Conservation (phyloP, 2,113 vertebrate genomes). For the Eidolon helvum region DNA sequence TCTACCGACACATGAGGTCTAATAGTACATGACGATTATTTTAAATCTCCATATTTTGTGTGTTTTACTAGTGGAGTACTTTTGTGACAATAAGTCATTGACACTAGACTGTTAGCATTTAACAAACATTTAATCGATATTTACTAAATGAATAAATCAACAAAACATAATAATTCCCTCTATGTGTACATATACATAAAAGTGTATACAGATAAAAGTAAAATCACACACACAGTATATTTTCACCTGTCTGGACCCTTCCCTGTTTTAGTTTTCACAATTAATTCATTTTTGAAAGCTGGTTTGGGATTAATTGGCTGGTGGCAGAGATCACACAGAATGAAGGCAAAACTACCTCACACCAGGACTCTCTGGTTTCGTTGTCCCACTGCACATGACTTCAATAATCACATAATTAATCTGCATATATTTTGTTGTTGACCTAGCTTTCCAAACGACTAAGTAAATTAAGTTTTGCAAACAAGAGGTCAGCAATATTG, state of each 20-base stretch:
- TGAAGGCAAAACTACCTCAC: not conserved
- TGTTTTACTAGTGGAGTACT: not conserved
- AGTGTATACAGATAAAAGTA: not conserved
- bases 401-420: not conserved
- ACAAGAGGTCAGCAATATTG: not conserved
- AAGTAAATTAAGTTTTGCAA: not conserved
- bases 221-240: not conserved
- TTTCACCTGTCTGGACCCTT: not conserved
- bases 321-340: not conserved
- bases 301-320: not conserved
- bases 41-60: not conserved
- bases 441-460: not conserved
- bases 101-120: not conserved
- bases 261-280: not conserved
- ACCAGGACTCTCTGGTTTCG: not conserved
- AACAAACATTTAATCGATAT: not conserved
- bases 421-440: not conserved
- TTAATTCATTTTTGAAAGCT: not conserved
- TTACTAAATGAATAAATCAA: not conserved
- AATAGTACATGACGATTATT: not conserved
- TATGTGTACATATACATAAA: not conserved
- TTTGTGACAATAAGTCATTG: not conserved
- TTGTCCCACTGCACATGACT: not conserved
- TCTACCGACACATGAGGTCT: accelerated
- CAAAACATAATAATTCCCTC: not conserved